phyloP scores from a whole-genome alignment of 2,888 invertebrate genomes.

The Baronia brevicornis region DNA sequence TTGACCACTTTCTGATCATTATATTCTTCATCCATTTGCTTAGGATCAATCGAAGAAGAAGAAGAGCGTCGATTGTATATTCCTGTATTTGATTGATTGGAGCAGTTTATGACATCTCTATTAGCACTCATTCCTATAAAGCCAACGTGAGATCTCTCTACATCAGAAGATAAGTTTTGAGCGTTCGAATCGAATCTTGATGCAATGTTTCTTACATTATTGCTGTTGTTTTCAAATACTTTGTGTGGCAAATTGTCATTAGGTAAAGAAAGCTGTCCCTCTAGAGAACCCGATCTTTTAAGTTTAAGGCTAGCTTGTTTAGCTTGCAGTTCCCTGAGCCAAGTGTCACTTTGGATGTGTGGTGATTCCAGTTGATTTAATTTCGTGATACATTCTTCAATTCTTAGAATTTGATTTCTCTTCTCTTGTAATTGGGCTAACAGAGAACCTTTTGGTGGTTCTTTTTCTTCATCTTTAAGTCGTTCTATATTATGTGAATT shows the following conservation, averaged over 20 bases:
- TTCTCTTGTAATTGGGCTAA: constrained; percentile 79
- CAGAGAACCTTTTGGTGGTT: constrained; percentile 60
- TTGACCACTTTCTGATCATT: constrained; percentile 47
- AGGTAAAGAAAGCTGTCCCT: constrained; percentile 49
- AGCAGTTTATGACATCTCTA: constrained; percentile 64
- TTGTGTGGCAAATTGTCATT: constrained; percentile 32
- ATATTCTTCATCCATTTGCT: constrained; percentile 58
- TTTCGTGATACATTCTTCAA: constrained; percentile 47
- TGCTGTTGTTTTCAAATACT: constrained; percentile 25
- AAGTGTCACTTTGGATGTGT: constrained; percentile 72
- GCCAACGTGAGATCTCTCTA: constrained; percentile 57
- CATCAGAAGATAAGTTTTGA: constrained; percentile 40
- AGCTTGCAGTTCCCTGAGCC: constrained; percentile 87
- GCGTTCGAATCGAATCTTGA: constrained; percentile 82
- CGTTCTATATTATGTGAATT: constrained; percentile 26
- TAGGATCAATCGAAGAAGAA: constrained; percentile 59
- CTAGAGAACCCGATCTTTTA: constrained; percentile 53
- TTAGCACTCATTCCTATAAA: constrained; percentile 59
- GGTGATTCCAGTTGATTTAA: constrained; percentile 41
- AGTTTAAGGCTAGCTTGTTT: constrained; percentile 79
- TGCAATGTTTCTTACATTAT: constrained; percentile 85
- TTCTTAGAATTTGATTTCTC: constrained; percentile 76
- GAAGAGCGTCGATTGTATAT: constrained; percentile 54
- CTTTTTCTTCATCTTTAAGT: constrained; percentile 43
- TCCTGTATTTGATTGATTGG: constrained; percentile 51